Evolutionary conservation across 2,797 vertebrate genomes (phyloP).

Genomic region (Scolopax rusticola): DNA sequence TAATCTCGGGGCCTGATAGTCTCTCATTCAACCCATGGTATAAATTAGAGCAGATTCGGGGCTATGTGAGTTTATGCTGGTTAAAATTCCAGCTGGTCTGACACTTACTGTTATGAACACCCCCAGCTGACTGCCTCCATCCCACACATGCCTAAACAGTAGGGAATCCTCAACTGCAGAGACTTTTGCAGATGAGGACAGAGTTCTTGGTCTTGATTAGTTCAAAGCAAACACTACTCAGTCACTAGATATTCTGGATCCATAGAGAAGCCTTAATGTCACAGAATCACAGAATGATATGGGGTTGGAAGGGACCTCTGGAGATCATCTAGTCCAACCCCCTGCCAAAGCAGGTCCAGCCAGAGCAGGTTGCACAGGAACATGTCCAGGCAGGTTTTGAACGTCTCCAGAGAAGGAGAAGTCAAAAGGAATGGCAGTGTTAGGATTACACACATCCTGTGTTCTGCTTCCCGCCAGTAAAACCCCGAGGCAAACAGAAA

Average conservation of each 20-base stretch:
- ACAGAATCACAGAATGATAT: no score
- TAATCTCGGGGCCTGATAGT: neutral
- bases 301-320: no score
- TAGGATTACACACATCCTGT: neutral
- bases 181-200: neutral
- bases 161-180: neutral
- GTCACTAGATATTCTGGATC: neutral
- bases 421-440: neutral
- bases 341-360: no score
- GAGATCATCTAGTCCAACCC: no score
- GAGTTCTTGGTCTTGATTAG: neutral
- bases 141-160: neutral
- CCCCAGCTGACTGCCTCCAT: neutral
- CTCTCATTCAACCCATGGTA: neutral
- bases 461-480: neutral
- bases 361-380: no score
- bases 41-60: neutral
- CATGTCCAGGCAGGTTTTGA: no score
- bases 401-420: no score
- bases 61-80: neutral
- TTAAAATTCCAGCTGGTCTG: neutral
- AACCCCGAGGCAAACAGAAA: neutral
- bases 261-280: neutral
- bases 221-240: neutral
- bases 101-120: neutral